A percentile compares a stretch with the other conserved stretches of the same genome.
Conservation (phyloP, 2,113 vertebrate genomes). For the Archilochus colubris region DNA sequence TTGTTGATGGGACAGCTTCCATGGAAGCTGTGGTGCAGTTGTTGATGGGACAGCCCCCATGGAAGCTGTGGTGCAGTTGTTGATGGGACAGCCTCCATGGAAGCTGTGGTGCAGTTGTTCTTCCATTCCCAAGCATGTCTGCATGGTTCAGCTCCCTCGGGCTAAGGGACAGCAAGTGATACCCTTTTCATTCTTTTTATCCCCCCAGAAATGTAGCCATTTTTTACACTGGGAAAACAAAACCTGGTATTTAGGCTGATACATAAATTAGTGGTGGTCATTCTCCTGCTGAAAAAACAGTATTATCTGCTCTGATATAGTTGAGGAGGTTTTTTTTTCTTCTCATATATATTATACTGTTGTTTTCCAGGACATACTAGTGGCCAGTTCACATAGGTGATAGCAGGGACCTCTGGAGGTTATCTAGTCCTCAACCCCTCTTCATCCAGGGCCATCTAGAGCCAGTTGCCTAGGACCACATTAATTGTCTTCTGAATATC, state of each 20-base stretch:
- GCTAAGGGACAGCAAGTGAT: not conserved
- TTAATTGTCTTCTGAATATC: not conserved
- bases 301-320: not conserved
- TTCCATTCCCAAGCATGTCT: not conserved
- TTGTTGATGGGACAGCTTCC: too few relatives aligned
- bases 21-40: too few relatives aligned
- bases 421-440: not conserved
- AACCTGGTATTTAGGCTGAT: conserved; percentile 10
- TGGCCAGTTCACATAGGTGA: not conserved
- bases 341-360: not conserved
- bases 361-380: not conserved
- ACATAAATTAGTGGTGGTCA: not conserved
- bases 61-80: too few relatives aligned
- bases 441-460: not conserved
- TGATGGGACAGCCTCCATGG: too few relatives aligned
- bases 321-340: not conserved
- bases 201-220: not conserved
- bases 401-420: not conserved
- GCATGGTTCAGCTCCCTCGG: not conserved
- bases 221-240: conserved; percentile 11
- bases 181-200: not conserved
- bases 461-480: not conserved
- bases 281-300: not conserved
- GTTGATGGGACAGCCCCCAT: too few relatives aligned
- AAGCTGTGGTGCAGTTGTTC: not conserved